Evolutionary conservation across 2,797 vertebrate genomes (phyloP).

Genomic region (Pitangus sulphuratus): DNA sequence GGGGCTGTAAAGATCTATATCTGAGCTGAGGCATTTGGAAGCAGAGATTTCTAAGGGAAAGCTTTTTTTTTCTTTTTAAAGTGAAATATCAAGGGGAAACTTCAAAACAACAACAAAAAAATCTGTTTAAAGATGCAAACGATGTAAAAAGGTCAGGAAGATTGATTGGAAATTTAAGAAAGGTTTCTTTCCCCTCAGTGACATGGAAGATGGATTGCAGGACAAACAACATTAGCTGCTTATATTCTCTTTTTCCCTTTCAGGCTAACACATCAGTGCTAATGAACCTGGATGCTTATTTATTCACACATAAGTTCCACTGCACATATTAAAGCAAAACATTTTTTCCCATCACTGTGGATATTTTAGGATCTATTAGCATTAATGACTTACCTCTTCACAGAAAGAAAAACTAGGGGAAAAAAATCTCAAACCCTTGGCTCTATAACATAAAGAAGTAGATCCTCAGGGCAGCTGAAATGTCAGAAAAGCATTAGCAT

Average conservation of each 20-base stretch:
- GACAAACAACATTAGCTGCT: slow-evolving; percentile 46
- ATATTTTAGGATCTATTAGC: slow-evolving; percentile 1
- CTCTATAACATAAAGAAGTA: not conserved
- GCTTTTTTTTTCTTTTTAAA: not conserved
- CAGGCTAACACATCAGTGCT: slow-evolving; percentile 24
- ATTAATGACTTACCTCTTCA: not conserved
- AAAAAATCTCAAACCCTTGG: not conserved
- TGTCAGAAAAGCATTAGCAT: not conserved
- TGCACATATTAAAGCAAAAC: not conserved
- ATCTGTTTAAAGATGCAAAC: slow-evolving; percentile 40
- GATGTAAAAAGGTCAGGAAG: slow-evolving; percentile 34
- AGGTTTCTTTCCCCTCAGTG: slow-evolving; percentile 30
- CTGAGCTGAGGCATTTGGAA: not conserved
- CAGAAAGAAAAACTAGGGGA: not conserved
- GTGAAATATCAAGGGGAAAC: not conserved
- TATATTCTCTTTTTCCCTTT: slow-evolving; percentile 26
- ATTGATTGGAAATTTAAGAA: slow-evolving; percentile 44
- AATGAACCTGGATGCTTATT: slow-evolving; percentile 29
- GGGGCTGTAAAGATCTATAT: not conserved
- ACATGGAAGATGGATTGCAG: slow-evolving; percentile 40
- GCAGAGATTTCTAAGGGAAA: not conserved
- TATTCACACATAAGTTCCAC: slow-evolving; percentile 1
- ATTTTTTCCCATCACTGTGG: not conserved
- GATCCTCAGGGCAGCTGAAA: not conserved
- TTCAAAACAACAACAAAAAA: not conserved